Evolutionary conservation across 1,140 invertebrate genomes (phyloP), one percentile per base, ranked within the genome.

Genomic region (Sitophilus oryzae): DNA sequence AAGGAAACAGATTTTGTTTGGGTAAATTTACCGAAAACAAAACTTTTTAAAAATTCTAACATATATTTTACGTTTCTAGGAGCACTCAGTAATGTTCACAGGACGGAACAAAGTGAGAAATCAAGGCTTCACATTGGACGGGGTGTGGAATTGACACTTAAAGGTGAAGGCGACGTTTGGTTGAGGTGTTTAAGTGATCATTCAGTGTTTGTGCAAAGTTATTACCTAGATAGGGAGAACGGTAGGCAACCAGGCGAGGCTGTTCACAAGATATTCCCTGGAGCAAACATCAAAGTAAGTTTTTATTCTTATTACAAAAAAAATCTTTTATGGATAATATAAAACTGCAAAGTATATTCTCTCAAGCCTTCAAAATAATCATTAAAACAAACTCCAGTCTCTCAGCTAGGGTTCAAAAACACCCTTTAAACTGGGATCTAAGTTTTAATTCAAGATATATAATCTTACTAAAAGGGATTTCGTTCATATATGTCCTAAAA

Each of bases 181-280:
- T 77, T 98, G 40, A 78, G 91, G 63, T 97, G 95, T 73, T 82
- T 95, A 23, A 96, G 93, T 55, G 93, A 98, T 66, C 94, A 98
- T 75, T 94, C 93, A 60, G 94, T 98, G 23, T 99, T 99, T 75
- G 94, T 99, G 46, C 93, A 98, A 76, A 96, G 92, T 58, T 98
- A 96, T 74, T 98, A 97, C 73, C 75, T 99, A 56, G 96, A 98
- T 73, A 78, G 94, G 52, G 94, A 97, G 76, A 93, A 94, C 25
- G 94, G 94, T 18, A 75, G 96, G 51, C 89, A 91, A 40, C 95
- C 96, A 2, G 95, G 95, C 0, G 95, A 98, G 76, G 94, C 93
- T 16, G 95, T 98, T 35, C 96, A 98, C 74, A 98, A 98, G 79
- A 98, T 99, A 59, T 97, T 97, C 74, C 93, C 94, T n/a, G 86